phyloP scores from a whole-genome alignment of 2,888 invertebrate species.

The Ichneumoninae sp. region DNA sequence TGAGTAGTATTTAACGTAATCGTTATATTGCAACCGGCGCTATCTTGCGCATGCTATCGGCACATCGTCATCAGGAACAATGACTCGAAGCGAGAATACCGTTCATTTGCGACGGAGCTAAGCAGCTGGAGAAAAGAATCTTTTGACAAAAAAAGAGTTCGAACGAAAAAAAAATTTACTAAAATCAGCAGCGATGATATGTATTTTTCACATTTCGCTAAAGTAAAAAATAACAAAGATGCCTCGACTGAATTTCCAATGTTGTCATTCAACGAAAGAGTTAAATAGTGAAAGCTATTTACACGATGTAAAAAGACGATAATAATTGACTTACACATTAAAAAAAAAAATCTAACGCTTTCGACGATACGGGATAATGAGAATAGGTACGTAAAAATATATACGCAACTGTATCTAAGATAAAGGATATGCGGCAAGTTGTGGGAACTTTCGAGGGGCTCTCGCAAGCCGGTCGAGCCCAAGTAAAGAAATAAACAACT shows the following conservation, averaged over 20 bases:
- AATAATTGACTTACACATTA: conserved; percentile 30
- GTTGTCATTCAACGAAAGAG: not conserved
- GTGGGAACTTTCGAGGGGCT: conserved; percentile 12
- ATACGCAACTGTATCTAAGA: conserved; percentile 33
- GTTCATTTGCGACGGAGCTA: conserved; percentile 57
- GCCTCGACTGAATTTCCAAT: not conserved
- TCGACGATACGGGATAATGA: not conserved
- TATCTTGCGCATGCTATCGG: conserved; percentile 57
- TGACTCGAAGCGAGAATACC: conserved; percentile 65
- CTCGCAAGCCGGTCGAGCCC: conserved; percentile 7
- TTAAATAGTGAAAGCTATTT: conserved; percentile 23
- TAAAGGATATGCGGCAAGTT: conserved; percentile 62
- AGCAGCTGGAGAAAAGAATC: conserved; percentile 15
- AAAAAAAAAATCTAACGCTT: not conserved
- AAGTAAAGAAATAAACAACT: conserved; percentile 17
- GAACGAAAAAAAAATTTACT: too few relatives aligned
- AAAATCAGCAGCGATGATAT: conserved; percentile 31
- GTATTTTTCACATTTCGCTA: conserved; percentile 18
- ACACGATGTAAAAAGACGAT: conserved; percentile 22
- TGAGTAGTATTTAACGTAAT: conserved; percentile 36
- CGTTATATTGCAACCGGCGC: conserved; percentile 56
- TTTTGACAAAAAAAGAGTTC: not conserved
- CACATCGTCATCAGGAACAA: conserved; percentile 63
- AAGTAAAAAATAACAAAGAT: not conserved
- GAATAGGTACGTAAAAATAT: conserved; percentile 17